phyloP scores from a whole-genome alignment of 1,140 invertebrate species.

The Papilio polyxenes region DNA sequence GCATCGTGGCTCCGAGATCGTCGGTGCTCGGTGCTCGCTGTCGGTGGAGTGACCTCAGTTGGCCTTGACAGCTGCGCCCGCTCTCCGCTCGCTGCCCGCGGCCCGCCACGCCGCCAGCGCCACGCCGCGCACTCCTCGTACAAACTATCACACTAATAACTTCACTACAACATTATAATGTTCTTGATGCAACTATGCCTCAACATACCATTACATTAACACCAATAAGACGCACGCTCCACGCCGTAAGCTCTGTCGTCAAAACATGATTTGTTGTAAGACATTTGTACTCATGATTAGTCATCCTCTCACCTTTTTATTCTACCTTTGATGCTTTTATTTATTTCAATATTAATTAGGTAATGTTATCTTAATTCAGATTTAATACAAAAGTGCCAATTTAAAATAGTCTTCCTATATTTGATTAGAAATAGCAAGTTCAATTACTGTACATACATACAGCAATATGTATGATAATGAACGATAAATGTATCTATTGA shows the following conservation, averaged over 20 bases:
- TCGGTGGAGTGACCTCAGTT: slow-evolving; percentile 78
- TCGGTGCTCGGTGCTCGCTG: slow-evolving; percentile 37
- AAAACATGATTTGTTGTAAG: slow-evolving; percentile 64
- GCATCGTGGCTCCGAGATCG: slow-evolving; percentile 74
- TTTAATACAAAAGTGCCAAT: slow-evolving; percentile 42
- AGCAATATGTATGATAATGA: slow-evolving; percentile 35
- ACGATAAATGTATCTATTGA: slow-evolving; percentile 60
- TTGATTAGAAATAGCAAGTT: slow-evolving; percentile 10
- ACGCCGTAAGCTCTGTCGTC: slow-evolving; percentile 48
- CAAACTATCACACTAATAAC: slow-evolving; percentile 78
- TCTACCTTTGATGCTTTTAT: slow-evolving; percentile 45
- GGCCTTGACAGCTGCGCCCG: slow-evolving; percentile 78
- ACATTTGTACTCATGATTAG: slow-evolving; percentile 58
- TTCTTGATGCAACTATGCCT: slow-evolving; percentile 63
- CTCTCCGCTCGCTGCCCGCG: slow-evolving; percentile 62
- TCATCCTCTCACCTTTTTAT: slow-evolving; percentile 42
- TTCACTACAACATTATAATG: slow-evolving; percentile 76
- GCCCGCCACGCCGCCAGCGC: slow-evolving; percentile 61
- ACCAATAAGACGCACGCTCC: slow-evolving; percentile 39
- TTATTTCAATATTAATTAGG: slow-evolving; percentile 44
- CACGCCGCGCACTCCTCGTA: slow-evolving; percentile 65
- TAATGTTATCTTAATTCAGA: slow-evolving; percentile 35
- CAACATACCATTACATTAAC: slow-evolving; percentile 53
- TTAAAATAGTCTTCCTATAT: slow-evolving; percentile 20
- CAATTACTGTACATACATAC: neutral